These are phyloP conservation scores for Probaryconus sp. DNA, from an alignment of 1,140 invertebrate species.

Conservation along the genomic window DNA sequence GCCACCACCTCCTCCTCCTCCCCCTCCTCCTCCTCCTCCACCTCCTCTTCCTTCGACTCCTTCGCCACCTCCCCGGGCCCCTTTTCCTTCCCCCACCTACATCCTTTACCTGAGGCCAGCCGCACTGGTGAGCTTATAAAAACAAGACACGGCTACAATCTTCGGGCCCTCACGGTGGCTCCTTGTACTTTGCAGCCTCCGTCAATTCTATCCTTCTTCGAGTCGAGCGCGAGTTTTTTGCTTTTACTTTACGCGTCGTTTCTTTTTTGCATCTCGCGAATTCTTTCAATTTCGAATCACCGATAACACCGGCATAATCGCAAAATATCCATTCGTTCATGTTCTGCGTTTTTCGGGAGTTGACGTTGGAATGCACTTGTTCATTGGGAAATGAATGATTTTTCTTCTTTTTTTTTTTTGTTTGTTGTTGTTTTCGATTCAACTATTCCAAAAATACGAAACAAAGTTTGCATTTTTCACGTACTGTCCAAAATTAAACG, in stretches of 20 bases:
- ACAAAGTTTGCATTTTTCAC: no score
- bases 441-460: no score
- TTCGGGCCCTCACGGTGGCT: constrained; percentile 76
- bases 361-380: constrained; percentile 22
- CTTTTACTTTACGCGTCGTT: constrained; percentile 33
- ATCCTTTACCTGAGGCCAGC: constrained; percentile 62
- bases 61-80: constrained; percentile 49
- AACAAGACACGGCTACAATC: constrained; percentile 78
- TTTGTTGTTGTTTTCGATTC: no score
- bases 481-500: no score
- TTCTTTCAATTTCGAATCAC: constrained; percentile 61
- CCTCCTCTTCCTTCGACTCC: constrained; percentile 45
- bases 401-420: no score
- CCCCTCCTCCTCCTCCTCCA: constrained; percentile 42
- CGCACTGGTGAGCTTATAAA: constrained; percentile 76
- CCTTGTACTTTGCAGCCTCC: constrained; percentile 70
- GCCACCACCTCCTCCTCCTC: constrained; percentile 42
- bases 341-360: constrained; percentile 31
- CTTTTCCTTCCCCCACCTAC: constrained; percentile 59
- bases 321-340: constrained; percentile 20
- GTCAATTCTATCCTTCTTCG: constrained; percentile 63
- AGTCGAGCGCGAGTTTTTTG: constrained; percentile 35
- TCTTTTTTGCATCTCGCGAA: constrained; percentile 57
- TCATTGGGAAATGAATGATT: constrained; percentile 27
- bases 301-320: constrained; percentile 50